Conservation (phyloP, 2,797 vertebrate species). For the Falco columbarius region DNA sequence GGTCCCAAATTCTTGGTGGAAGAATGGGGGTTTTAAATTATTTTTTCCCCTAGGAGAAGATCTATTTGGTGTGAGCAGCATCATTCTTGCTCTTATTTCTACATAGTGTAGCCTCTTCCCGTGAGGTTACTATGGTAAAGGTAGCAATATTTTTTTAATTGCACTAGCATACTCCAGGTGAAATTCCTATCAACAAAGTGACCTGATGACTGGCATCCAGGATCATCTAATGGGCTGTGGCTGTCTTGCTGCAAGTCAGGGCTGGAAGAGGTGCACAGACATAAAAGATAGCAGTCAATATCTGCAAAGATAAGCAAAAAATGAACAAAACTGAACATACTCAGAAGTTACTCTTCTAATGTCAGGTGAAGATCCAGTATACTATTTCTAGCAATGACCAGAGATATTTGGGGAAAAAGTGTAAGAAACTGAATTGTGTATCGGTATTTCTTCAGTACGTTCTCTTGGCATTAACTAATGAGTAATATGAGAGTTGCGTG, state of each 20-base stretch:
- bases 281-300: not conserved
- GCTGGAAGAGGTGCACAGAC: not conserved
- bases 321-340: not conserved
- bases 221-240: not conserved
- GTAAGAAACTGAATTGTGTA: not conserved
- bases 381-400: not conserved
- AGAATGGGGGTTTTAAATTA: not conserved
- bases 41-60: not conserved
- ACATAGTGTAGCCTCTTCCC: not conserved
- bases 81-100: not conserved
- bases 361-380: not conserved
- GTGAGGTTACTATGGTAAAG: not conserved
- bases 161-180: not conserved
- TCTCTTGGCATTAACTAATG: not conserved
- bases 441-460: not conserved
- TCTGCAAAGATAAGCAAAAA: not conserved
- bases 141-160: not conserved
- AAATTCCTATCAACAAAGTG: not conserved
- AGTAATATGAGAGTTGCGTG: fast-evolving
- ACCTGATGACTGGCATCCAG: not conserved
- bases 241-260: not conserved
- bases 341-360: not conserved
- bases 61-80: not conserved
- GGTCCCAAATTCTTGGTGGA: not conserved
- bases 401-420: not conserved